Percentiles rank a stretch among this genome's conserved stretches.
phyloP scores from a whole-genome alignment of 2,888 invertebrate species.

The Diaphora mendica region DNA sequence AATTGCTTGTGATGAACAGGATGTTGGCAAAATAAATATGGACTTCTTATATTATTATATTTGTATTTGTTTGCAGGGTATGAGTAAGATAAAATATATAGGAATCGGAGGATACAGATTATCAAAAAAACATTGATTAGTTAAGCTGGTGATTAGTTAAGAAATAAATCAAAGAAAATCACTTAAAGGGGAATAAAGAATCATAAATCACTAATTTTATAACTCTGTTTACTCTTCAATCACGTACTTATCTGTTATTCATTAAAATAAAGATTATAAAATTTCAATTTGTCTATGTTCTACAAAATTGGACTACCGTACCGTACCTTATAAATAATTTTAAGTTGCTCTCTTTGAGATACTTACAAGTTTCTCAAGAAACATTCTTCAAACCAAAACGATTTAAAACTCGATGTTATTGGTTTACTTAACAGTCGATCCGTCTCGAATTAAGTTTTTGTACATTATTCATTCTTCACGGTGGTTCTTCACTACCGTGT shows the following conservation, averaged over 20 bases:
- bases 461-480: conserved; percentile 59
- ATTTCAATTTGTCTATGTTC: background rate
- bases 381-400: conserved; percentile 19
- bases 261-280: background rate
- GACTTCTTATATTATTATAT: no score
- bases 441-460: conserved; percentile 48
- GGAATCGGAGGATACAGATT: no score
- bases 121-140: no score
- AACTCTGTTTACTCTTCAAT: background rate
- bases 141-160: no score
- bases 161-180: no score
- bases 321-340: conserved; percentile 8
- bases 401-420: conserved; percentile 33
- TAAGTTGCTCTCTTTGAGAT: conserved; percentile 9
- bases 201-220: background rate
- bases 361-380: conserved; percentile 25
- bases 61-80: no score
- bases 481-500: conserved; percentile 59
- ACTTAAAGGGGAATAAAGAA: no score
- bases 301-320: background rate
- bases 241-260: background rate
- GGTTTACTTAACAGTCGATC: conserved; percentile 42
- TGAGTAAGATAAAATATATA: no score
- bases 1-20: no score
- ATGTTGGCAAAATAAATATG: no score